Evolutionary conservation across 2,797 vertebrate genomes (phyloP).

Genomic region (Ispidina lecontei): DNA sequence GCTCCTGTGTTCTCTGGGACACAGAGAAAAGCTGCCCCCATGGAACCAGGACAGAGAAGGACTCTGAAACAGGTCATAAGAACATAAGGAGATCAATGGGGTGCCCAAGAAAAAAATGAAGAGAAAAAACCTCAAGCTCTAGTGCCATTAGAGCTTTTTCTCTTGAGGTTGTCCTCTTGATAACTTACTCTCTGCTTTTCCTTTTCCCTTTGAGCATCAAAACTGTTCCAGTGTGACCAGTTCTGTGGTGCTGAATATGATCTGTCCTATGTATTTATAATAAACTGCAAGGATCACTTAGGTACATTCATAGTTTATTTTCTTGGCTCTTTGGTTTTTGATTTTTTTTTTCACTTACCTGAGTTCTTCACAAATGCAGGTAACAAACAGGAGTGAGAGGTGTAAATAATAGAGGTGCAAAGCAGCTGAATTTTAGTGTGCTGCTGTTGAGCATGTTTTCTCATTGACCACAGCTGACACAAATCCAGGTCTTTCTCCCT

Average conservation of each 20-base stretch:
- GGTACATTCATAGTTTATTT: background rate
- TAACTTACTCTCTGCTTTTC: background rate
- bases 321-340: background rate
- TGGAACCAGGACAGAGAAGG: background rate
- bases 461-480: background rate
- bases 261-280: background rate
- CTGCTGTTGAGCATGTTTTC: background rate
- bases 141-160: background rate
- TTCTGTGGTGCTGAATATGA: background rate
- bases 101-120: background rate
- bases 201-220: background rate
- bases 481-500: background rate
- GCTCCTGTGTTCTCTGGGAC: background rate
- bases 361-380: background rate
- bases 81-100: background rate
- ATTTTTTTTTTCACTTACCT: background rate
- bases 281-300: background rate
- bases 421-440: background rate
- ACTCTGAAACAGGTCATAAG: background rate
- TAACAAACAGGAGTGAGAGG: background rate
- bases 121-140: background rate
- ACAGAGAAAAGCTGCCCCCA: background rate
- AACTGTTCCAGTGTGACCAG: background rate
- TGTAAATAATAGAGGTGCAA: background rate
- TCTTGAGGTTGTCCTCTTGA: background rate